Evolutionary conservation across 1,140 invertebrate species (phyloP).

Genomic region (Ips typographus): DNA sequence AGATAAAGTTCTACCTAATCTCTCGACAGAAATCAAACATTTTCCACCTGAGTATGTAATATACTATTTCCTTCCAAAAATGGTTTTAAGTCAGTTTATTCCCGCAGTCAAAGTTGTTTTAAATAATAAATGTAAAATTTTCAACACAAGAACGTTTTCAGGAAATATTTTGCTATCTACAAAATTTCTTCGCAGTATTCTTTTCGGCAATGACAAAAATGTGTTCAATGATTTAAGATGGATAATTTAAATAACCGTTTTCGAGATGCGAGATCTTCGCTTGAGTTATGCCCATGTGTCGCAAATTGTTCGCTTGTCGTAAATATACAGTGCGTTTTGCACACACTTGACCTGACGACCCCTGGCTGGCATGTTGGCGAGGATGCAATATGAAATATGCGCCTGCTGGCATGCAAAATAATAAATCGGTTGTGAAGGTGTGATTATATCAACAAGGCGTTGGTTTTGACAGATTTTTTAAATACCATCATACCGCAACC

Average conservation of each 20-base stretch:
- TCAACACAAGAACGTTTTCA: too few relatives aligned
- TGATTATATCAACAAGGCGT: neutral
- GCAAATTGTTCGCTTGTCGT: constrained; percentile 13
- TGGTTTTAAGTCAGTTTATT: too few relatives aligned
- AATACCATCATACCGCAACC: neutral
- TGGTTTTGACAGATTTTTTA: neutral
- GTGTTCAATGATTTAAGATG: constrained; percentile 6
- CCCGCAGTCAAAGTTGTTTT: too few relatives aligned
- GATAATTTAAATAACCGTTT: constrained; percentile 17
- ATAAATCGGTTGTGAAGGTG: constrained; percentile 1
- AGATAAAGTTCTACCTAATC: too few relatives aligned
- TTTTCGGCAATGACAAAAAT: neutral
- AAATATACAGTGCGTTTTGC: constrained; percentile 22
- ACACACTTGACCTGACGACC: constrained; percentile 16
- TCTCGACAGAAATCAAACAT: too few relatives aligned
- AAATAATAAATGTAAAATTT: too few relatives aligned
- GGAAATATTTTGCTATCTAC: too few relatives aligned
- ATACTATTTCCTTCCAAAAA: too few relatives aligned
- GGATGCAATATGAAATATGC: constrained; percentile 17
- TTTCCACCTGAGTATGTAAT: too few relatives aligned
- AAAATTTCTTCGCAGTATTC: neutral
- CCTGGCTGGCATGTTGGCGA: constrained; percentile 6
- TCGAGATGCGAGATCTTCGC: constrained; percentile 4
- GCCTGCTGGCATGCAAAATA: constrained; percentile 3
- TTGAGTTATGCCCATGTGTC: constrained; percentile 17